These are phyloP conservation scores for Phocoena phocoena DNA, from an alignment of 2,113 vertebrate species.

Conservation along the genomic window DNA sequence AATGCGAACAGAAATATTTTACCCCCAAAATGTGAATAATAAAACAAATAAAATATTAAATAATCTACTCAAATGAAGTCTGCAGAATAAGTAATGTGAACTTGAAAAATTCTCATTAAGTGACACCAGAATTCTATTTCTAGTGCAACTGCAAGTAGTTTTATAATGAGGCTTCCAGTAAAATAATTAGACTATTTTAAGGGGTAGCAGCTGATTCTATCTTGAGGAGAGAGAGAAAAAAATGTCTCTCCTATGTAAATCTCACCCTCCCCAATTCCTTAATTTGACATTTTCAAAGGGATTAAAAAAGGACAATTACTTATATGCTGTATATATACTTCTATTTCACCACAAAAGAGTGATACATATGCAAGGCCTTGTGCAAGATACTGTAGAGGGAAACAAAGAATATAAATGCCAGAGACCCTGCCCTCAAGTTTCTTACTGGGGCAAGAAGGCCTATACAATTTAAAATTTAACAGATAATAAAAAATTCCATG, in stretches of 20 bases:
- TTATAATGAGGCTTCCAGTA: constrained; percentile 72
- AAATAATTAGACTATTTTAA: constrained; percentile 80
- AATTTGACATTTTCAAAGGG: constrained; percentile 61
- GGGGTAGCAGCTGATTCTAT: constrained; percentile 58
- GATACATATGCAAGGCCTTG: neutral
- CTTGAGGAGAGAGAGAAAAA: constrained; percentile 44
- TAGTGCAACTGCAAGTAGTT: constrained; percentile 66
- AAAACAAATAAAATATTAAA: constrained; percentile 82
- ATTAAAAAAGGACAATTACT: constrained; percentile 18
- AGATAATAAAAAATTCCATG: constrained; percentile 9
- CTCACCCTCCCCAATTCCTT: neutral
- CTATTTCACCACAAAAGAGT: neutral
- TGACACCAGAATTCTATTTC: constrained; percentile 77
- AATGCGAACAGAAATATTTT: constrained; percentile 70
- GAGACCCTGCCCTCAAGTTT: neutral
- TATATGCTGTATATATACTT: neutral
- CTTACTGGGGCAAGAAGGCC: neutral
- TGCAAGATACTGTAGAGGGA: neutral
- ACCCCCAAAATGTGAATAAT: constrained; percentile 76
- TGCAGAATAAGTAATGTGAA: constrained; percentile 77
- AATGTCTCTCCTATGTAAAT: constrained; percentile 48
- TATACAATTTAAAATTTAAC: neutral
- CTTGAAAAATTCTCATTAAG: constrained; percentile 78
- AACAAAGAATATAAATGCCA: constrained; percentile 21
- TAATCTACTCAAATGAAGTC: constrained; percentile 72